These are phyloP conservation scores for Acropora yongei DNA, from an alignment of 64 coral and sea anemone species.

Conservation along the genomic window DNA sequence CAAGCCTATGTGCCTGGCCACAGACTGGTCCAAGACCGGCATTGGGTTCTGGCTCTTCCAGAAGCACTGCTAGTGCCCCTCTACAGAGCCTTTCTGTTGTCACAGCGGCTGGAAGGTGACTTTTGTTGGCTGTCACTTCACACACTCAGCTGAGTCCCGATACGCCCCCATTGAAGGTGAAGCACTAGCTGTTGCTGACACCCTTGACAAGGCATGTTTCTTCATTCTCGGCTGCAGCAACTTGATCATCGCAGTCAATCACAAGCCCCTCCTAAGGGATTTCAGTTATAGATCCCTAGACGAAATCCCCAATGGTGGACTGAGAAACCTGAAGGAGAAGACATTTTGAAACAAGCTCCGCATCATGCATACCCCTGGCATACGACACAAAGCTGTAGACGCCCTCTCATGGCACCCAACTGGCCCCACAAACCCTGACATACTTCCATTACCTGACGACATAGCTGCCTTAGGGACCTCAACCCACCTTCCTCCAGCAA, in stretches of 20 bases:
- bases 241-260: slow-evolving; percentile 42
- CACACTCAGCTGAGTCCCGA: slow-evolving; percentile 54
- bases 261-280: slow-evolving; percentile 58
- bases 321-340: slow-evolving; percentile 69
- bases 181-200: slow-evolving; percentile 51
- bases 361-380: slow-evolving; percentile 39
- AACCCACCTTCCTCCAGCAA: neutral
- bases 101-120: slow-evolving; percentile 54
- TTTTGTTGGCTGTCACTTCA: slow-evolving; percentile 65
- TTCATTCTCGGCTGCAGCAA: slow-evolving; percentile 58
- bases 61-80: slow-evolving; percentile 53
- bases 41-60: slow-evolving; percentile 70
- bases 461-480: neutral
- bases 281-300: slow-evolving; percentile 37
- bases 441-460: slow-evolving; percentile 47
- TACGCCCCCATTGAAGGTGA: slow-evolving; percentile 59
- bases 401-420: slow-evolving; percentile 52
- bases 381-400: slow-evolving; percentile 52
- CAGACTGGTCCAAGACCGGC: neutral
- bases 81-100: slow-evolving; percentile 46
- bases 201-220: slow-evolving; percentile 47
- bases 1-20: neutral
- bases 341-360: slow-evolving; percentile 46
- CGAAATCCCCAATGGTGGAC: slow-evolving; percentile 33
- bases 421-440: slow-evolving; percentile 19